phyloP scores from a whole-genome alignment of 37 sponge, comb jelly and placozoan species.

The Haliclona indistincta region DNA sequence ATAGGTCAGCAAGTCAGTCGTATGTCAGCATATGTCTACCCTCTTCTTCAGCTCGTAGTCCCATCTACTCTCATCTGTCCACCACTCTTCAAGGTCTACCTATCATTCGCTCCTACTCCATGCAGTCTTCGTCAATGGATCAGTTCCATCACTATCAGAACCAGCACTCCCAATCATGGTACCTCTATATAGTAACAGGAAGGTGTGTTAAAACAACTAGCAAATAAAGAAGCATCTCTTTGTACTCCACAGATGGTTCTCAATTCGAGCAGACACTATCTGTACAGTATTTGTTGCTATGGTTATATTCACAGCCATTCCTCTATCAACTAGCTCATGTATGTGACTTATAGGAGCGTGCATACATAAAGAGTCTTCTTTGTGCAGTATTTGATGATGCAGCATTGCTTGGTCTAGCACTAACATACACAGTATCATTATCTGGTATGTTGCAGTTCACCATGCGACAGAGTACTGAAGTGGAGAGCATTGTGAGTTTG shows the following conservation, averaged over 20 bases:
- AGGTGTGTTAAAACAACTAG: no score
- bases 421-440: conserved; percentile 65
- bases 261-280: conserved; percentile 62
- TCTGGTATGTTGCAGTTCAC: conserved; percentile 72
- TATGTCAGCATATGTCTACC: background rate
- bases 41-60: conserved; percentile 76
- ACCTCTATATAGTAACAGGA: conserved; percentile 46
- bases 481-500: conserved; percentile 29
- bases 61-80: conserved; percentile 79
- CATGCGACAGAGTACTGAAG: conserved; percentile 74
- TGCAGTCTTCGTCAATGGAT: conserved; percentile 21
- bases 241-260: conserved; percentile 75
- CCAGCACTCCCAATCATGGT: conserved; percentile 60
- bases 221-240: background rate
- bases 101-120: no score
- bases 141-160: conserved; percentile 54
- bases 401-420: conserved; percentile 63
- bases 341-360: no score
- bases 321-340: background rate
- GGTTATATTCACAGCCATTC: conserved; percentile 56
- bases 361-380: no score
- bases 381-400: no score
- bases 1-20: conserved; percentile 25
- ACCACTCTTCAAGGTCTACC: conserved; percentile 69
- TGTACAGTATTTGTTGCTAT: conserved; percentile 44